A percentile compares a stretch with the other conserved stretches of the same genome.
Conservation (phyloP, 2,797 vertebrate species). For the Mormyrops boulengeri region DNA sequence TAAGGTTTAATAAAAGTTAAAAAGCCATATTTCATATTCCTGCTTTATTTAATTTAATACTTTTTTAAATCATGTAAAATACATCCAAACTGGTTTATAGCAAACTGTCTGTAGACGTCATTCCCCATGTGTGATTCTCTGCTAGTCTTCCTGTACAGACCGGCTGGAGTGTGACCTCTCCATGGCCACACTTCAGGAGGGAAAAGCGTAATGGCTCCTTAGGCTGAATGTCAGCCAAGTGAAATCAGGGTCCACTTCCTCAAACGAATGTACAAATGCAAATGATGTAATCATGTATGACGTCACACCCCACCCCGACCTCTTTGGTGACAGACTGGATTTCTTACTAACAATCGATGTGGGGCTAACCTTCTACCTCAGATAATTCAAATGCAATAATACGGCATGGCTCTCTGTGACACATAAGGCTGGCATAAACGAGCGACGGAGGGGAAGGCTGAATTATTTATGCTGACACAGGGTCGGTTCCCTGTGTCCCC, state of each 20-base stretch:
- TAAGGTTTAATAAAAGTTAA: not conserved
- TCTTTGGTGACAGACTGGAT: not conserved
- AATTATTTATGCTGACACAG: conserved; percentile 20
- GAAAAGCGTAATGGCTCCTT: not conserved
- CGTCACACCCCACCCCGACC: not conserved
- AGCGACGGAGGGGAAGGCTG: not conserved
- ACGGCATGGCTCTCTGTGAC: not conserved
- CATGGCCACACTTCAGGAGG: not conserved
- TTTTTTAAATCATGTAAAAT: not conserved
- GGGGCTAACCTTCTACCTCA: not conserved
- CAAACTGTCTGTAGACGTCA: not conserved
- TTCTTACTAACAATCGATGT: not conserved
- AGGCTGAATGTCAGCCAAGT: not conserved
- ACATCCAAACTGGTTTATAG: not conserved
- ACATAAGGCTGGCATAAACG: not conserved
- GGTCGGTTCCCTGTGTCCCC: not conserved
- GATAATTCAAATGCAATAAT: not conserved
- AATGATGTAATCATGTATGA: not conserved
- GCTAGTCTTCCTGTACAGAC: not conserved
- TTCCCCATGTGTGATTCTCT: not conserved
- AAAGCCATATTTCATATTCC: not conserved
- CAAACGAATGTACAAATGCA: not conserved
- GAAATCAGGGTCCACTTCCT: not conserved
- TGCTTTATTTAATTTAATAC: not conserved
- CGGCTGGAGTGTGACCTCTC: not conserved